These are phyloP conservation scores for Drosophila orena DNA, from an alignment of 1,140 invertebrate species.

Conservation along the genomic window DNA sequence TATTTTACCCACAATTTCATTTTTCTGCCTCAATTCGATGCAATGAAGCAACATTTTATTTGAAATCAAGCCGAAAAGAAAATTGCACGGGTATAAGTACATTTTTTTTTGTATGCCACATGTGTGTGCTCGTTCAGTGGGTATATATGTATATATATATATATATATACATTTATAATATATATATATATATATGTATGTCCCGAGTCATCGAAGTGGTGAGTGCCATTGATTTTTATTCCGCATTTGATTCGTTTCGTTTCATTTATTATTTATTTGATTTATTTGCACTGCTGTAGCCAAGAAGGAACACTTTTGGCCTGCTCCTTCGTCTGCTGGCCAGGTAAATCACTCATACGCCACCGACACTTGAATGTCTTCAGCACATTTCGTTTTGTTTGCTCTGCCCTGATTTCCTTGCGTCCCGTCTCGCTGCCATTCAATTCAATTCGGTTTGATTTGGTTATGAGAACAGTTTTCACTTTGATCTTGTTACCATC, in stretches of 20 bases:
- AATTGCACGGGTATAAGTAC: slow-evolving; percentile 56
- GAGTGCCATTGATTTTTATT: slow-evolving; percentile 82
- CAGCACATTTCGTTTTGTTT: slow-evolving; percentile 45
- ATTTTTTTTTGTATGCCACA: background rate
- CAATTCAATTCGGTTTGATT: slow-evolving; percentile 21
- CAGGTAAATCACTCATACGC: slow-evolving; percentile 75
- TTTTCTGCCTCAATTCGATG: slow-evolving; percentile 77
- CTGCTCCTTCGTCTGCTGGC: slow-evolving; percentile 2
- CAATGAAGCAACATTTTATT: slow-evolving; percentile 81
- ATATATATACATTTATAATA: slow-evolving; percentile 3
- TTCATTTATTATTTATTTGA: slow-evolving; percentile 83
- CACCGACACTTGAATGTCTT: slow-evolving; percentile 54
- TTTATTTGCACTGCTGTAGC: slow-evolving; percentile 70
- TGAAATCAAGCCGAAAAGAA: slow-evolving; percentile 79
- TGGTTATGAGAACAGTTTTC: slow-evolving; percentile 37
- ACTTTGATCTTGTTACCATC: slow-evolving; percentile 48
- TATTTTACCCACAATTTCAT: slow-evolving; percentile 24
- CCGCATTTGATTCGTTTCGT: slow-evolving; percentile 80
- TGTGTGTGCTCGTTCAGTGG: background rate
- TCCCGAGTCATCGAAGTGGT: slow-evolving; percentile 76
- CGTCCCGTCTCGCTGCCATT: background rate
- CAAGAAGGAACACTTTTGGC: slow-evolving; percentile 33
- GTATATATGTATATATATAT: background rate
- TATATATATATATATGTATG: slow-evolving; percentile 19
- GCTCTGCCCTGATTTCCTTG: background rate